Percentiles rank a stretch among this genome's conserved stretches.
Evolutionary conservation across 2,113 vertebrate genomes (phyloP).

Genomic region (Drymodes brunneopygia): DNA sequence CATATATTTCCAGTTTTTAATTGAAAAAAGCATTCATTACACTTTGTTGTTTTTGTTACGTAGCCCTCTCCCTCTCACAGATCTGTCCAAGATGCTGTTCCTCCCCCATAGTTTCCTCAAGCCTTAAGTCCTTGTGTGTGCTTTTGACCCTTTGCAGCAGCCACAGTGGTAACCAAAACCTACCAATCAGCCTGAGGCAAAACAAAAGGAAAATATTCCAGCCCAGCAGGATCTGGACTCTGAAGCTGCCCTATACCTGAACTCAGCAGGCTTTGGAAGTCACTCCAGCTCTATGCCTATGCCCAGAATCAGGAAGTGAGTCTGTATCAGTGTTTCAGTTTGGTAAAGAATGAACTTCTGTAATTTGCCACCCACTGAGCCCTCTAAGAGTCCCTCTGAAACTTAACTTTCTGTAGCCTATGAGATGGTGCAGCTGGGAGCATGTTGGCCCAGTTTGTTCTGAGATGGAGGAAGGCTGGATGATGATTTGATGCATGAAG

Average conservation of each 20-base stretch:
- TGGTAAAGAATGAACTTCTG: not conserved
- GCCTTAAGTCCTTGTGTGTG: not conserved
- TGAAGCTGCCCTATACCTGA: not conserved
- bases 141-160: not conserved
- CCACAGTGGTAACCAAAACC: not conserved
- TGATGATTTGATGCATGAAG: not conserved
- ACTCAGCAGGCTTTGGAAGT: not conserved
- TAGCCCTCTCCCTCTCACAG: not conserved
- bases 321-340: not conserved
- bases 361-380: not conserved
- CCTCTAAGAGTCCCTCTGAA: not conserved
- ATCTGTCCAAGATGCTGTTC: not conserved
- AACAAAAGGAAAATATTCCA: not conserved
- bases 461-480: not conserved
- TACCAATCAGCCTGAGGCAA: rapidly evolving
- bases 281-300: not conserved
- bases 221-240: not conserved
- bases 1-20: not conserved
- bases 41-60: not conserved
- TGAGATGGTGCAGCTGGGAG: not conserved
- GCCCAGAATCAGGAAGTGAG: not conserved
- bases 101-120: rapidly evolving
- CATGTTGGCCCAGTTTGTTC: rapidly evolving
- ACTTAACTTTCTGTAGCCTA: not conserved
- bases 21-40: not conserved